Evolutionary conservation across 2,888 invertebrate genomes (phyloP).

Genomic region (Cheilosia variabilis): DNA sequence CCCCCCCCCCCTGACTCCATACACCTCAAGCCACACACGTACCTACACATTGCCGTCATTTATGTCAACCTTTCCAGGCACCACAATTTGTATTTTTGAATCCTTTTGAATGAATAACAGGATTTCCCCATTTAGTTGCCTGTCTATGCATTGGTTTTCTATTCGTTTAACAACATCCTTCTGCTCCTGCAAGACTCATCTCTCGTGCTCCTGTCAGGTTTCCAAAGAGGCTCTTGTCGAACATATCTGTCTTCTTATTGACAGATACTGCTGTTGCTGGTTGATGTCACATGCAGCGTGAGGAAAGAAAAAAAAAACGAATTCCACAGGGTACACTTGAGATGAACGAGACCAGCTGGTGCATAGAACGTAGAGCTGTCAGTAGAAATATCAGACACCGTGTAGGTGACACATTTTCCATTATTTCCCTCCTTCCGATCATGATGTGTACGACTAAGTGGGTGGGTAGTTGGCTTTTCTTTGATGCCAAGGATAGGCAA

Average conservation of each 20-base stretch:
- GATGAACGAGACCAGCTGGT: neutral
- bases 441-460: neutral
- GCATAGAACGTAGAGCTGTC: neutral
- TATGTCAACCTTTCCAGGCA: constrained; percentile 13
- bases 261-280: constrained; percentile 1
- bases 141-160: constrained; percentile 6
- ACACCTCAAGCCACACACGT: too few species aligned
- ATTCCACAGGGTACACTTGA: neutral
- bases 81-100: neutral
- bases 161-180: constrained; percentile 7
- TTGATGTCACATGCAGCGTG: neutral
- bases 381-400: neutral
- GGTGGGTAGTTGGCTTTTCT: neutral
- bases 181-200: neutral
- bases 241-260: constrained; percentile 3
- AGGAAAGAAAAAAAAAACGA: neutral
- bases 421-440: neutral
- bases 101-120: constrained; percentile 16
- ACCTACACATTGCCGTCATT: neutral
- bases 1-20: too few species aligned
- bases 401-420: constrained; percentile 2
- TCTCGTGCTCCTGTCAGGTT: neutral
- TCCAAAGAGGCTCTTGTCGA: neutral
- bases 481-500: neutral
- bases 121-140: neutral